Evolutionary conservation across 2,797 vertebrate species (phyloP).

Genomic region (Eremophila alpestris): DNA sequence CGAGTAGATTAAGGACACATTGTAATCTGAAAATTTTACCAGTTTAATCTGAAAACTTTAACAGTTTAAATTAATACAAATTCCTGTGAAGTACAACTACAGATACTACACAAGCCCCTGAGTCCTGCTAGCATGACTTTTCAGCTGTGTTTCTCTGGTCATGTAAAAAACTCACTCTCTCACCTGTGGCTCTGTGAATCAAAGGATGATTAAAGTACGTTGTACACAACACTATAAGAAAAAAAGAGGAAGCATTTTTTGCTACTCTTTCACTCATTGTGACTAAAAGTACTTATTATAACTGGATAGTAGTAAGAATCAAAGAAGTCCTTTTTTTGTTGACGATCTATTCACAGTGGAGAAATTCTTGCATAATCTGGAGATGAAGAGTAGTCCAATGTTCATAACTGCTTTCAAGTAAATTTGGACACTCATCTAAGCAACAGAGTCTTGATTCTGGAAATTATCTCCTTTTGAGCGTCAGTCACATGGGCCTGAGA

Average conservation of each 20-base stretch:
- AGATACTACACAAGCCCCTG: not conserved
- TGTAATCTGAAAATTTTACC: not conserved
- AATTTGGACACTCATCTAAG: not conserved
- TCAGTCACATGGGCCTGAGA: not conserved
- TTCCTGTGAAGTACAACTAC: not conserved
- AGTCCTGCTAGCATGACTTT: not conserved
- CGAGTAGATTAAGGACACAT: not conserved
- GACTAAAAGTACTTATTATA: not conserved
- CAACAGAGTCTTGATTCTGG: not conserved
- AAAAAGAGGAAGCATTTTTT: not conserved
- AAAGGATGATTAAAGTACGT: not conserved
- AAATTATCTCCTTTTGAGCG: not conserved
- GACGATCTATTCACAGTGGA: not conserved
- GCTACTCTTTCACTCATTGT: not conserved
- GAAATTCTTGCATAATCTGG: not conserved
- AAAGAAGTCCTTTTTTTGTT: not conserved
- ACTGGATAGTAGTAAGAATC: not conserved
- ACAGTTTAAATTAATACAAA: not conserved
- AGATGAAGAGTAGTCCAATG: not conserved
- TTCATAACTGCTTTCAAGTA: not conserved
- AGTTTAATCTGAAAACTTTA: not conserved
- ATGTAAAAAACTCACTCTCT: not conserved
- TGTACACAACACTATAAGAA: not conserved
- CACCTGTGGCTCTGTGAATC: not conserved
- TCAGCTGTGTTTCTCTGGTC: not conserved